These are phyloP conservation scores for Phasianus colchicus DNA, from an alignment of 2,113 vertebrate species.

Conservation along the genomic window DNA sequence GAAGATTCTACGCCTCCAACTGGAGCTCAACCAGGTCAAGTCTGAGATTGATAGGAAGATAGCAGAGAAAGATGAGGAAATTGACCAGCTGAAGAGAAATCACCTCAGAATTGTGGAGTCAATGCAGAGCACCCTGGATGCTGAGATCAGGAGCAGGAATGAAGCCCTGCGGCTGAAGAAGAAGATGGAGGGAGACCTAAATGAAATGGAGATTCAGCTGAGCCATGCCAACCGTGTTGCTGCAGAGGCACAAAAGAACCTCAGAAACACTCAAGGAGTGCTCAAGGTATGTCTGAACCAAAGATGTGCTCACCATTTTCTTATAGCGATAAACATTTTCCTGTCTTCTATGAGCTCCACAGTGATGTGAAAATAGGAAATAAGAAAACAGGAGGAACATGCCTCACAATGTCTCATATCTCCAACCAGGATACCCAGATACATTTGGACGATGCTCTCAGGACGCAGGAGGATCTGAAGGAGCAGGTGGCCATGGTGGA, in stretches of 20 bases:
- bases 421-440: conserved; percentile 79
- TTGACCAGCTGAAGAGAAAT: neutral
- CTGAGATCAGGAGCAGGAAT: conserved; percentile 81
- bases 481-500: conserved; percentile 87
- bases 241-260: neutral
- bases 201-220: conserved; percentile 94
- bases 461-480: conserved; percentile 84
- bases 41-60: neutral
- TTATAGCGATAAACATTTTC: no score
- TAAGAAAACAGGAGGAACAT: no score
- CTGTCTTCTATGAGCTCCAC: no score
- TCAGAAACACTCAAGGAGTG: conserved; percentile 84
- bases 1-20: conserved; percentile 4
- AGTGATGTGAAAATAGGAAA: no score
- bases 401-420: no score
- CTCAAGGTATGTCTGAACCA: conserved; percentile 53
- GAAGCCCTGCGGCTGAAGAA: conserved; percentile 87
- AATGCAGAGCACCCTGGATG: conserved; percentile 79
- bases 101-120: conserved; percentile 79
- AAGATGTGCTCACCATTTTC: no score
- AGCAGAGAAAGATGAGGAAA: neutral
- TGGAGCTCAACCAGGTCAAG: conserved; percentile 71
- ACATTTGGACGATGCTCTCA: conserved; percentile 81
- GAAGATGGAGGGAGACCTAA: conserved; percentile 96
- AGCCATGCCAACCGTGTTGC: conserved; percentile 84